These are phyloP conservation scores for Otus sunia DNA, from an alignment of 2,113 vertebrate genomes.

Conservation along the genomic window DNA sequence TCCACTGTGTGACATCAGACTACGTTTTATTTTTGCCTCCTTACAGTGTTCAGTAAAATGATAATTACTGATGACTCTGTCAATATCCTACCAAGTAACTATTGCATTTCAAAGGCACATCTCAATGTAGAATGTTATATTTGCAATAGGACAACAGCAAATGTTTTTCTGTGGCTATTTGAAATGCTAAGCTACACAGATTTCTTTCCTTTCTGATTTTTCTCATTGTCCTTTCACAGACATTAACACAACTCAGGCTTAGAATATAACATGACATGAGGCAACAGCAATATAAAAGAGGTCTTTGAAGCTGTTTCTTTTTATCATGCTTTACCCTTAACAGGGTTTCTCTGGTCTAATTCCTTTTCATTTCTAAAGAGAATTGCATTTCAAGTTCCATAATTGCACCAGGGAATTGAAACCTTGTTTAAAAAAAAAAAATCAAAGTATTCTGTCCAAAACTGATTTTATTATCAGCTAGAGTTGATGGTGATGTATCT, in stretches of 20 bases:
- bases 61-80: neutral
- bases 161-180: neutral
- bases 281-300: slow-evolving; percentile 55
- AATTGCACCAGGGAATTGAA: slow-evolving; percentile 67
- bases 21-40: neutral
- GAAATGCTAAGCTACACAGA: neutral
- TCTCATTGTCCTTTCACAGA: slow-evolving; percentile 49
- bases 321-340: slow-evolving; percentile 63
- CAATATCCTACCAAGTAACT: neutral
- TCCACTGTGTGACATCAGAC: neutral
- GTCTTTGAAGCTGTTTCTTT: slow-evolving; percentile 67
- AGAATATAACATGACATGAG: slow-evolving; percentile 58
- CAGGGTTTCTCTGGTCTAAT: slow-evolving; percentile 65
- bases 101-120: slow-evolving; percentile 18
- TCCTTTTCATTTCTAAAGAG: slow-evolving; percentile 63
- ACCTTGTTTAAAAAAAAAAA: neutral
- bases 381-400: slow-evolving; percentile 69
- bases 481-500: neutral
- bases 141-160: neutral
- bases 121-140: neutral
- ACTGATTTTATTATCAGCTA: slow-evolving; percentile 49
- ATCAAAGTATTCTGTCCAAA: slow-evolving; percentile 32
- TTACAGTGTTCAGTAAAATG: neutral
- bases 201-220: slow-evolving; percentile 27
- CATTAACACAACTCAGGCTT: neutral